Evolutionary conservation across 2,113 vertebrate species (phyloP).

Genomic region (Stigmatopora argus): DNA sequence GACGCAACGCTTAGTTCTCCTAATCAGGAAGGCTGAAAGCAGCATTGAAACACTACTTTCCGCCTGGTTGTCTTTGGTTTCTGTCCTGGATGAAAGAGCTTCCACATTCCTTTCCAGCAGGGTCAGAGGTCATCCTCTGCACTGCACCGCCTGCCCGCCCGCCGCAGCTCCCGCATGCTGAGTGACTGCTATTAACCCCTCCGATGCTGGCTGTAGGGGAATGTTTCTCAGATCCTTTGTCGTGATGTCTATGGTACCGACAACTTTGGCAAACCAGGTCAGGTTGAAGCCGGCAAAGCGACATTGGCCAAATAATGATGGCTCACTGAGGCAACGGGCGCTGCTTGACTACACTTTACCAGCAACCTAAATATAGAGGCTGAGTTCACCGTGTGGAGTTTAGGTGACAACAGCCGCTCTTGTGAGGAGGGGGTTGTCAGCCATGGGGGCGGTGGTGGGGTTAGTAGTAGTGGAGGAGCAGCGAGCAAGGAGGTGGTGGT

Average conservation of each 20-base stretch:
- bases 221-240: conserved; percentile 4
- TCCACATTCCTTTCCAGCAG: conserved; percentile 73
- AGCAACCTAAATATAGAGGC: conserved; percentile 64
- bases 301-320: neutral
- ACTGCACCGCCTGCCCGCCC: conserved; percentile 53
- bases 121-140: conserved; percentile 72
- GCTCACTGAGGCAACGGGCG: conserved; percentile 5
- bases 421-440: conserved; percentile 13
- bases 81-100: conserved; percentile 76
- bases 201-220: conserved; percentile 21
- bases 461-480: neutral
- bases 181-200: conserved; percentile 65
- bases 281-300: neutral
- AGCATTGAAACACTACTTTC: conserved; percentile 56
- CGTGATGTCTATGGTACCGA: neutral
- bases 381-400: conserved; percentile 58
- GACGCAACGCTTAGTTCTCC: conserved; percentile 37
- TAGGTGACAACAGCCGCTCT: conserved; percentile 66
- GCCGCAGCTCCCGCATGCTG: conserved; percentile 59
- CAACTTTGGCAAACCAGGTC: neutral
- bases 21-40: conserved; percentile 43
- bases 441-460: neutral
- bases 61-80: conserved; percentile 67
- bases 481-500: neutral
- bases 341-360: conserved; percentile 30